A percentile compares a stretch with the other conserved stretches of the same genome.
These are phyloP conservation scores for Nysson spinosus DNA, from an alignment of 2,888 invertebrate species.

Conservation along the genomic window DNA sequence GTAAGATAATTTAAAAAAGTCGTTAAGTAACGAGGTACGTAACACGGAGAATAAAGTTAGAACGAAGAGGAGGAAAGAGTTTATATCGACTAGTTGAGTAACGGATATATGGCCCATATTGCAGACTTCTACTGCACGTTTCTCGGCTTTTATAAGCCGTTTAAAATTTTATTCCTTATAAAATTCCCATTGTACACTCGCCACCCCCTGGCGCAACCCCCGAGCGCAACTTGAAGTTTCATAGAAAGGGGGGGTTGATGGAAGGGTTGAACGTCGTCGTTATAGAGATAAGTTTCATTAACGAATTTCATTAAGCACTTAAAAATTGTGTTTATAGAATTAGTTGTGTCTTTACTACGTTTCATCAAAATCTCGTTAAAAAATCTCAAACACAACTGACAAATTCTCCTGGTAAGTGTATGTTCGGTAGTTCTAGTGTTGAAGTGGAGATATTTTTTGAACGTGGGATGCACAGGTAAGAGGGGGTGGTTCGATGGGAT, in stretches of 20 bases:
- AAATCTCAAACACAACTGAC: too few relatives aligned
- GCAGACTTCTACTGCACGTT: conserved; percentile 68
- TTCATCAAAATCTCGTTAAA: too few relatives aligned
- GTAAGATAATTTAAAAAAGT: too few relatives aligned
- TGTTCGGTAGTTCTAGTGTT: neutral
- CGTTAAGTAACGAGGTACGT: neutral
- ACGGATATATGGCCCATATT: conserved; percentile 65
- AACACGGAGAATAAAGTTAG: neutral
- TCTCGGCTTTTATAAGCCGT: conserved; percentile 70
- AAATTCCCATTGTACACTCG: conserved; percentile 59
- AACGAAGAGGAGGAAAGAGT: conserved; percentile 41
- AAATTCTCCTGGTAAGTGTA: too few relatives aligned
- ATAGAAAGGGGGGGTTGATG: too few relatives aligned
- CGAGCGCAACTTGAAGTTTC: conserved; percentile 38
- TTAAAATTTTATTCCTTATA: conserved; percentile 73
- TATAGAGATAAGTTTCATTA: too few relatives aligned
- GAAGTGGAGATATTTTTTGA: neutral
- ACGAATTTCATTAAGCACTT: too few relatives aligned
- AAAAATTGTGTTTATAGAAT: too few relatives aligned
- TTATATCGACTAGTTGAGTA: conserved; percentile 58
- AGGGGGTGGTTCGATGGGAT: conserved; percentile 35
- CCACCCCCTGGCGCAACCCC: conserved; percentile 13
- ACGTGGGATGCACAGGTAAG: conserved; percentile 23
- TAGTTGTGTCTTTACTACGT: too few relatives aligned
- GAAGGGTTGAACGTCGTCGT: too few relatives aligned